phyloP scores from a whole-genome alignment of 2,888 invertebrate species.

The Apamea monoglypha region DNA sequence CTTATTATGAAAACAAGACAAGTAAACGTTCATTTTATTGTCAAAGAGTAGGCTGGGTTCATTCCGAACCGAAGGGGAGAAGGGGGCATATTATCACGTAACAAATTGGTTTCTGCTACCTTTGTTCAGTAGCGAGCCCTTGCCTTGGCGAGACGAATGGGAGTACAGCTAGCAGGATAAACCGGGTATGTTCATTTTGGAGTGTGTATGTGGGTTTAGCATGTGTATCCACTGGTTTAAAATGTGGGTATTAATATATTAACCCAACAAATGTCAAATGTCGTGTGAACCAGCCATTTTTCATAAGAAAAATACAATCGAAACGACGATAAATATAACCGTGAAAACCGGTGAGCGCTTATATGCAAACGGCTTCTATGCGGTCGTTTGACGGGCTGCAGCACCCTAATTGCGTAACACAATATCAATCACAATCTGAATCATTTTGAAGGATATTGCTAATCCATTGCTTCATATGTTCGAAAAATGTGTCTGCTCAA shows the following conservation, averaged over 20 bases:
- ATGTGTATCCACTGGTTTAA: neutral
- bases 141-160: constrained; percentile 80
- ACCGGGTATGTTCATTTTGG: neutral
- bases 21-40: constrained; percentile 49
- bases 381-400: neutral
- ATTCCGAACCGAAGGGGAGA: constrained; percentile 74
- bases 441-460: too few species aligned
- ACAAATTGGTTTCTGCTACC: constrained; percentile 90
- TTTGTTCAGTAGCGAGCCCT: constrained; percentile 86
- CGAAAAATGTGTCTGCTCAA: too few species aligned
- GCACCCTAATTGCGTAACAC: too few species aligned
- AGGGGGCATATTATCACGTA: constrained; percentile 89
- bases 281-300: neutral
- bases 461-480: too few species aligned
- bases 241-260: neutral
- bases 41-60: constrained; percentile 67
- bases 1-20: constrained; percentile 26
- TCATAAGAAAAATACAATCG: too few species aligned
- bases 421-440: too few species aligned
- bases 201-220: neutral
- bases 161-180: constrained; percentile 78
- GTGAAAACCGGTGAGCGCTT: too few species aligned
- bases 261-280: neutral
- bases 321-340: too few species aligned
- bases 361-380: too few species aligned